Evolutionary conservation across 2,888 invertebrate genomes (phyloP), one percentile per base, ranked within the genome.

Genomic region (Lumbricus terrestris): DNA sequence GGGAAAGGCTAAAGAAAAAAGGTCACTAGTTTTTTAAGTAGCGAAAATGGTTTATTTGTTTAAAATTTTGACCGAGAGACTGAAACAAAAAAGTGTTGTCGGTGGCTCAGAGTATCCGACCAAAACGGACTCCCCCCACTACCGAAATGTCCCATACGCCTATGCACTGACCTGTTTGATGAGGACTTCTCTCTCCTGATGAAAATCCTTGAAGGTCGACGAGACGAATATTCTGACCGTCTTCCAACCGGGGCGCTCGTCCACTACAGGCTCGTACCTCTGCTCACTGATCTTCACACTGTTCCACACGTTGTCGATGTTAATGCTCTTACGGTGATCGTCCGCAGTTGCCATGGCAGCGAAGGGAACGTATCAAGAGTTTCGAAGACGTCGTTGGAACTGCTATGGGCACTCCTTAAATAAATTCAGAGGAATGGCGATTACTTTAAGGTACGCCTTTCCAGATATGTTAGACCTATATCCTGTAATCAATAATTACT

Each of bases 171-270:
- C 94, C 93, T 94, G 93, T 92, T 94, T 94, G 29, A 95, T 94
- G 8, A 95, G 93, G 88, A 94, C 91, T 91, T 95, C 94, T 90
- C 95, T 93, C 90, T 95, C 95, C 90, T 92, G 93, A 92, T 93
- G 94, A 91, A 95, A 95, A 91, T 95, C 95, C 90, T 93, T 94
- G 92, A 95, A 95, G 33, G 95, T 95, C 90, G 94, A 94, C 2
- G 94, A 95, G 13, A 95, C 94, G 92, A 95, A 95, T 23, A 95
- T 92, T 33, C 94, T 92, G 20, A 95, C 92, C 90, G 94, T 94
- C 90, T 93, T 93, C 94, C 94, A 94, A 38, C 93, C 94, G 40
- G 91, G 89, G 23, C 92, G 69, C 54, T 91, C 47, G 33, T 91
- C 89, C 34, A 85, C 85, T 85, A 23, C 85, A 6, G 85, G 85